Base-by-base conservation (phyloP, 2,888 invertebrate species). In the Pseudanteris insignis region DNA sequence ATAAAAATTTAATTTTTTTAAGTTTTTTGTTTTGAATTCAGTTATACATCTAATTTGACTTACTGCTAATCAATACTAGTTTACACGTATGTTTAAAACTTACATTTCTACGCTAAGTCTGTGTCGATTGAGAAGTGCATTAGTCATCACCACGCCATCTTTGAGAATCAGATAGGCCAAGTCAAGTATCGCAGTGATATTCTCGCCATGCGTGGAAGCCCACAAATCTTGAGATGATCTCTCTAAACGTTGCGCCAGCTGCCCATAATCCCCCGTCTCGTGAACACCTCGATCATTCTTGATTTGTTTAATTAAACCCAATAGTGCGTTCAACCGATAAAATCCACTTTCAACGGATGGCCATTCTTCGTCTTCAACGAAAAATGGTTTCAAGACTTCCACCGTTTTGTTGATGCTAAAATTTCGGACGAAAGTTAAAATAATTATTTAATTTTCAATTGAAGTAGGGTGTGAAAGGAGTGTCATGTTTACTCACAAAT, bases 331-430 rank as follows among this genome's bases (percentile, higher is more conserved):
- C 2, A 77, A 15, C 29, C 68, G 69, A 6, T 64, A 11, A 11
- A 77, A 64, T 18, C 67, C 70, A 6, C 63, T 58, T 2, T 71
- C 68, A 1, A 62, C 74, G 3, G 64, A 40, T 0, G 48, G 0
- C 76, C 76, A 77, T 12, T 73, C 65, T 2, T 46, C 62, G 13
- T 76, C 70, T 2, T 44, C 32, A 2, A 38, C 34, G 33, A 76
- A 76, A 38, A 77, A 54, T 1, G 73, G 70, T 9, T 73, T 67
- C 44, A 78, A 46, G 8, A 71, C 47, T 6, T 54, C 58, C 6
- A 77, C 29, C n/a, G 69, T 40, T 50, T 67, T 71, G 14, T 71
- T 66, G 11, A 77, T 69, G 32, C 77, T 77, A 34, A 24, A 68
- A 67, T 24, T 6, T 9, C 13, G 12, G 12, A 29, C 8, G 10